A percentile compares a stretch with the other conserved stretches of the same genome.
Conservation (phyloP, 2,797 vertebrate species). For the Staurois parvus region DNA sequence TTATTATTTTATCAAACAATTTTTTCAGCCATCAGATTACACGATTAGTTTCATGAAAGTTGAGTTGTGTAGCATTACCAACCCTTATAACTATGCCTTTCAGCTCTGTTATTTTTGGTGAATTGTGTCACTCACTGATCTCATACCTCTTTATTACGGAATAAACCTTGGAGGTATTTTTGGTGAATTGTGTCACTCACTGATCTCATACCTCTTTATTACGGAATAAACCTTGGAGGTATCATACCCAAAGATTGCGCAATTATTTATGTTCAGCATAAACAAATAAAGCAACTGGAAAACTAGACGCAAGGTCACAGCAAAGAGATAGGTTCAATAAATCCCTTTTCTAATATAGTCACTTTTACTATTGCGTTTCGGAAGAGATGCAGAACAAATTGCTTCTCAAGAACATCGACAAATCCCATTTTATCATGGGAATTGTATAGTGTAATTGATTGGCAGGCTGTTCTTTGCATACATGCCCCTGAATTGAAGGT, state of each 20-base stretch:
- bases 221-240: not conserved
- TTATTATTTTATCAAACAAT: no score
- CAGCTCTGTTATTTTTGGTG: no score
- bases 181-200: no score
- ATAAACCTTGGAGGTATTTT: not conserved
- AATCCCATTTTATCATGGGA: not conserved
- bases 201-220: no score
- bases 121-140: no score
- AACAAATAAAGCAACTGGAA: conserved; percentile 11
- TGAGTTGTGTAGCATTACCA: no score
- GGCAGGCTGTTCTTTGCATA: conserved; percentile 31
- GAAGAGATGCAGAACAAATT: conserved; percentile 25
- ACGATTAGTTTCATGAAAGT: no score
- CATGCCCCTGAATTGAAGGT: conserved; percentile 19
- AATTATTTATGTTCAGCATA: not conserved
- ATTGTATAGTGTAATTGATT: conserved; percentile 21
- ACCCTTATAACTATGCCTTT: no score
- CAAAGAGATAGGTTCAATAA: conserved; percentile 30
- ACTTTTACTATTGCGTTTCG: conserved; percentile 13
- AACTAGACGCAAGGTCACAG: conserved; percentile 4
- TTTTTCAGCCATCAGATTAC: no score
- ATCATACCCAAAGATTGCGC: not conserved
- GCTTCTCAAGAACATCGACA: not conserved
- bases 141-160: not conserved
- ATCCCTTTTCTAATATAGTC: conserved; percentile 39